phyloP scores from a whole-genome alignment of 2,888 invertebrate genomes.

The Drosophila rubida region DNA sequence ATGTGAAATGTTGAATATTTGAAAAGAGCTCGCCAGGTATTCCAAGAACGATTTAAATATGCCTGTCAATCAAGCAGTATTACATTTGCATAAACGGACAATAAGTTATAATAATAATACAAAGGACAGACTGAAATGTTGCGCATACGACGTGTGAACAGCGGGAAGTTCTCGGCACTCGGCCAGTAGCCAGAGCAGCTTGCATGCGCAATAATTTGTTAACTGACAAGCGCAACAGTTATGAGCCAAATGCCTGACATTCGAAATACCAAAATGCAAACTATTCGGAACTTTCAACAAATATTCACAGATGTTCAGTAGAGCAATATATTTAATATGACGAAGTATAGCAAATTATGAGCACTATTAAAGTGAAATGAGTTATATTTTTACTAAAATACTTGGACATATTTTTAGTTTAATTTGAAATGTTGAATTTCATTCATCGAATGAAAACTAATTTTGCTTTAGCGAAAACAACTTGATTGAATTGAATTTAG shows the following conservation, averaged over 20 bases:
- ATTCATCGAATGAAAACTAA: too few relatives aligned
- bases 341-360: too few relatives aligned
- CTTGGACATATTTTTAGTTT: too few relatives aligned
- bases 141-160: constrained; percentile 35
- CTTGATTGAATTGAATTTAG: too few relatives aligned
- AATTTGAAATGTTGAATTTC: too few relatives aligned
- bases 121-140: constrained; percentile 13
- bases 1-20: neutral
- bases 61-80: neutral
- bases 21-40: neutral
- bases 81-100: neutral
- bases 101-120: neutral
- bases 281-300: neutral
- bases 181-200: neutral
- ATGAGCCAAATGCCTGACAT: constrained; percentile 28
- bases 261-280: neutral
- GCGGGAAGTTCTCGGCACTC: constrained; percentile 3
- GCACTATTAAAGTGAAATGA: too few relatives aligned
- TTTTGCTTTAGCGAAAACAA: too few relatives aligned
- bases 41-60: neutral
- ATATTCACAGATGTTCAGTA: neutral
- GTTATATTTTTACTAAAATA: too few relatives aligned
- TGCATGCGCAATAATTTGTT: neutral
- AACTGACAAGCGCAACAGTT: constrained; percentile 57
- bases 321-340: neutral